A percentile compares a stretch with the other conserved stretches of the same genome.
These are phyloP conservation scores for Hozukius guyotensis DNA, from an alignment of 2,797 vertebrate genomes.

Conservation along the genomic window DNA sequence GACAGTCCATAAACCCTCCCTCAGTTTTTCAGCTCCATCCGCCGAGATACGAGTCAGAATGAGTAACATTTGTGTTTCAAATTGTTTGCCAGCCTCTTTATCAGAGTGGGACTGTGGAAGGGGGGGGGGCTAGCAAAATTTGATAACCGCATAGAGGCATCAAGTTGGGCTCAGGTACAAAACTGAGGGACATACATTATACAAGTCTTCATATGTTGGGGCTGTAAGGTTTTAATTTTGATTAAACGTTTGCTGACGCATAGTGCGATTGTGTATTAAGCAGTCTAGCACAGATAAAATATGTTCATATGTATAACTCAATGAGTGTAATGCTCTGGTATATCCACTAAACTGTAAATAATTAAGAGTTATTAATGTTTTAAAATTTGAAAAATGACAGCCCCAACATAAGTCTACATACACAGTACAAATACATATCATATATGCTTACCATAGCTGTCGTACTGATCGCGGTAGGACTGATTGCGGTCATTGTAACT, in stretches of 20 bases:
- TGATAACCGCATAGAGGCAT: slow-evolving; percentile 33
- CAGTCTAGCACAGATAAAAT: not conserved
- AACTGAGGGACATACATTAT: slow-evolving; percentile 48
- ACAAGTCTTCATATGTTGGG: slow-evolving; percentile 54
- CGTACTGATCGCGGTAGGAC: slow-evolving; percentile 83
- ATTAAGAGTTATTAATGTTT: not conserved
- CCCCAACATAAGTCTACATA: slow-evolving; percentile 64
- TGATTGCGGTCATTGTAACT: slow-evolving; percentile 79
- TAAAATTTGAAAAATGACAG: slow-evolving; percentile 31
- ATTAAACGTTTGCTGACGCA: too few species aligned
- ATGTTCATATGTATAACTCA: not conserved
- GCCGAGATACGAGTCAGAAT: slow-evolving; percentile 43
- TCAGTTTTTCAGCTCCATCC: slow-evolving; percentile 42
- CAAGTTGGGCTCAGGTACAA: slow-evolving; percentile 52
- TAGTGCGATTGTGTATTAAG: not conserved
- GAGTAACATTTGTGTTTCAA: slow-evolving; percentile 30
- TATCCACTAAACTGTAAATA: not conserved
- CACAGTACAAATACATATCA: not conserved
- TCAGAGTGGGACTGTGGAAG: slow-evolving; percentile 23
- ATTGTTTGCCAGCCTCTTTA: slow-evolving; percentile 46
- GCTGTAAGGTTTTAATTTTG: slow-evolving; percentile 28
- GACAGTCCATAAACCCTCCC: slow-evolving; percentile 68
- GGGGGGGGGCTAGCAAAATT: slow-evolving; percentile 33
- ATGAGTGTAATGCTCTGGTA: not conserved
- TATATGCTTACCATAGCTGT: slow-evolving; percentile 84